Evolutionary conservation across 1,140 invertebrate genomes (phyloP), one percentile per base, ranked within the genome.

Genomic region (Apis cerana): DNA sequence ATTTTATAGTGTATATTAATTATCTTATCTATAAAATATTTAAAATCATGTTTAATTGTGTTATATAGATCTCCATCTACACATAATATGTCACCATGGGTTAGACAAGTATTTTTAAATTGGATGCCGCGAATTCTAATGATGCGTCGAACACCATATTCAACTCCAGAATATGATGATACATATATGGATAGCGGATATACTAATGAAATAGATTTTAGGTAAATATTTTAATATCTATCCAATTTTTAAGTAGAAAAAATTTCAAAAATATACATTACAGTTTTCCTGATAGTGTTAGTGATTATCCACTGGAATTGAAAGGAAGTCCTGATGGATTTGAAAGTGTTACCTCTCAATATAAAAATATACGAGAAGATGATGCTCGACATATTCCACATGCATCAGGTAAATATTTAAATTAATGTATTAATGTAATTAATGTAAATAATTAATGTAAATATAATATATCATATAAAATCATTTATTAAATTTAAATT

Each of bases 31-130:
- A 21, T 33, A 56, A 62, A 50, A 19, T 75, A 56, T 0, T 43
- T 21, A 3, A 58, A 27, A 23, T 69, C 48, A 61, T 12, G 0
- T 11, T 19, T 19, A 33, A 13, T 1, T 50, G n/a, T 23, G 1
- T 59, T 48, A 88, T 75, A 67, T 90, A 98, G 97, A 91, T 99
- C 98, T 9, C 98, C 99, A 48, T 98, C 98, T 17, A 99, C 99
- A 0, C 99, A 99, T 94, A 97, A 97, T 86, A 99, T 99, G 98
- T 97, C 97, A 1, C 97, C 97, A 1, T 97, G 97, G 96, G 97
- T 98, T 85, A 96, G 96, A 90, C 96, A 96, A 90, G 94, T 99
- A 76, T 99, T 99, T 94, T 95, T 99, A 13, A 96, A 98, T 89
- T 96, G 98, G 89, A 97, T 99, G 97, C 98, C 98, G 15, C 96